These are phyloP conservation scores for Ascidia mentula DNA, from an alignment of 23 tunicate genomes.

Conservation along the genomic window DNA sequence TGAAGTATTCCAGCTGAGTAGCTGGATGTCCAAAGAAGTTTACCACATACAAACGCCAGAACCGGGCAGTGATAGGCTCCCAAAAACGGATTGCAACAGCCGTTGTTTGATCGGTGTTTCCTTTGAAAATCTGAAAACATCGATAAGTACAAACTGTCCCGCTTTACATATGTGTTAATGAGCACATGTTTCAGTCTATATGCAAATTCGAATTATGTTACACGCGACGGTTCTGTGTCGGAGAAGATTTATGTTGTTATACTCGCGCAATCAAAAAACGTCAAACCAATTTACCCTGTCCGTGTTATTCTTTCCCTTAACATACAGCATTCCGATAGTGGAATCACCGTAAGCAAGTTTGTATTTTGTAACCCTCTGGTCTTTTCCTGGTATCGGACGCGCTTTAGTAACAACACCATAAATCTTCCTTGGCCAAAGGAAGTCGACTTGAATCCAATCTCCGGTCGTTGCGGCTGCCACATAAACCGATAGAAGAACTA, in stretches of 20 bases:
- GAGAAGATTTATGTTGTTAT: too few species aligned
- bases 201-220: too few species aligned
- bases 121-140: not conserved
- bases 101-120: not conserved
- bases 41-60: not conserved
- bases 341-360: not conserved
- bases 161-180: too few species aligned
- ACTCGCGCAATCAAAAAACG: too few species aligned
- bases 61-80: not conserved
- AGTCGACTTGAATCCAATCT: slow-evolving; percentile 13
- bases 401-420: slow-evolving; percentile 6
- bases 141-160: too few species aligned
- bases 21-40: not conserved
- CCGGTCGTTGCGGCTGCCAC: too few species aligned
- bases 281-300: slow-evolving; percentile 13
- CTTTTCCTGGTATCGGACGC: not conserved
- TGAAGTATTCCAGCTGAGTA: slow-evolving; percentile 2
- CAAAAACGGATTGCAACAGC: not conserved
- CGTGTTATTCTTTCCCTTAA: not conserved
- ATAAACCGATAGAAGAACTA: too few species aligned
- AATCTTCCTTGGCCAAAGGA: not conserved
- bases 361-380: not conserved
- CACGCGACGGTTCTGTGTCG: too few species aligned
- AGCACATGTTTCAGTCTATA: too few species aligned
- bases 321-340: not conserved